A percentile compares a stretch with the other conserved stretches of the same genome.
phyloP scores from a whole-genome alignment of 2,888 invertebrate species.

The Himalopsyche japonica region DNA sequence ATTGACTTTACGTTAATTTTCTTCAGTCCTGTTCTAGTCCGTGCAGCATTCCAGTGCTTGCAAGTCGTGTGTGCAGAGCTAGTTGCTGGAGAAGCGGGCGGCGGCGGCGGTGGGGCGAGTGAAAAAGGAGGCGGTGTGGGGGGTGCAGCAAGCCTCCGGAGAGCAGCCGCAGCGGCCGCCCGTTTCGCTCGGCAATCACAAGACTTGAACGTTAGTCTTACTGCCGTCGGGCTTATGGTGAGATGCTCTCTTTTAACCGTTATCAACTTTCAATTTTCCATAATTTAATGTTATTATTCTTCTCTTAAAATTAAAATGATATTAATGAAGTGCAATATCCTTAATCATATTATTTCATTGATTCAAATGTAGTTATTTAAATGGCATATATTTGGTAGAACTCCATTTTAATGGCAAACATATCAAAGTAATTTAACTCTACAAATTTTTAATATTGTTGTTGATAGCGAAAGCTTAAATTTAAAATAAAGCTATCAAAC shows the following conservation, averaged over 20 bases:
- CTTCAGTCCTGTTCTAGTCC: slow-evolving; percentile 82
- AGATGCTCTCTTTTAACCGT: slow-evolving; percentile 19
- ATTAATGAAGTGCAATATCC: too few species aligned
- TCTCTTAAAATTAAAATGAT: too few species aligned
- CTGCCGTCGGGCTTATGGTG: slow-evolving; percentile 95
- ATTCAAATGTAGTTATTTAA: too few species aligned
- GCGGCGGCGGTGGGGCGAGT: slow-evolving; percentile 43
- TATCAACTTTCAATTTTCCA: too few species aligned
- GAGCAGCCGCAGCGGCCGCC: slow-evolving; percentile 90
- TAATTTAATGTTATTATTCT: too few species aligned
- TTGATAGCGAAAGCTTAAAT: too few species aligned
- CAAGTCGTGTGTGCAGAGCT: slow-evolving; percentile 95
- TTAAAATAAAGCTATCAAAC: too few species aligned
- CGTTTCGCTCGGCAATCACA: slow-evolving; percentile 96
- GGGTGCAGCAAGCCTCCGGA: slow-evolving; percentile 87
- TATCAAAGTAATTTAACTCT: too few species aligned
- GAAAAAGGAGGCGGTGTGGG: slow-evolving; percentile 75
- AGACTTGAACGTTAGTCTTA: slow-evolving; percentile 95
- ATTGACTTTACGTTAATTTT: slow-evolving; percentile 19
- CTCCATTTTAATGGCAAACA: too few species aligned
- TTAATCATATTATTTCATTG: too few species aligned
- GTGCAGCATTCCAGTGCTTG: slow-evolving; percentile 94
- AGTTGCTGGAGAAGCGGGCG: slow-evolving; percentile 58
- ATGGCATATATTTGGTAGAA: too few species aligned
- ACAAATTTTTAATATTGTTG: too few species aligned